A percentile compares a stretch with the other conserved stretches of the same genome.
Conservation (phyloP, 2,888 invertebrate genomes). For the Ypsolopha scabrella region DNA sequence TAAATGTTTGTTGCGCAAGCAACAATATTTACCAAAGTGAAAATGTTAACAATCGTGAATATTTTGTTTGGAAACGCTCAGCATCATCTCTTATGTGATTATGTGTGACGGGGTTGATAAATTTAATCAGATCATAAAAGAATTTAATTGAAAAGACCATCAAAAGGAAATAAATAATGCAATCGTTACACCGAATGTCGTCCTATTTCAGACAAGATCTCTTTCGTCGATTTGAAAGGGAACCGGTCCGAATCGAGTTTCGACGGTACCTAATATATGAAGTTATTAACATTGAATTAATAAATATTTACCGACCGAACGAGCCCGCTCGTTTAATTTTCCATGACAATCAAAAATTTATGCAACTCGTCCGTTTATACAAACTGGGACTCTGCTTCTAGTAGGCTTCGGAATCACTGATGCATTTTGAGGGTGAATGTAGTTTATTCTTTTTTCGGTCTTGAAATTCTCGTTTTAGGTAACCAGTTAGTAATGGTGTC, state of each 20-base stretch:
- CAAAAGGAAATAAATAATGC: background rate
- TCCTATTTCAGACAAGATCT: conserved; percentile 1
- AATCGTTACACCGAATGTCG: background rate
- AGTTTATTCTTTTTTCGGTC: conserved; percentile 50
- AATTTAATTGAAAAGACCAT: too few relatives aligned
- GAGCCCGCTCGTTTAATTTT: conserved; percentile 46
- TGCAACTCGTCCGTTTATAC: background rate
- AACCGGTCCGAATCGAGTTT: conserved; percentile 30
- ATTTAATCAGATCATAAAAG: background rate
- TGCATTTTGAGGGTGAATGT: conserved; percentile 32
- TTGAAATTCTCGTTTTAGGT: conserved; percentile 52
- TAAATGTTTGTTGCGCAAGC: too few relatives aligned
- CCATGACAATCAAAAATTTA: conserved; percentile 48
- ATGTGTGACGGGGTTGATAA: too few relatives aligned
- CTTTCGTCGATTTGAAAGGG: conserved; percentile 15
- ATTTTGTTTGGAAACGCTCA: too few relatives aligned
- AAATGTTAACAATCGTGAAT: too few relatives aligned
- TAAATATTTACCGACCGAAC: conserved; percentile 47
- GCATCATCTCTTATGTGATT: too few relatives aligned
- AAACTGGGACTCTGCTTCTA: background rate
- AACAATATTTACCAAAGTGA: too few relatives aligned
- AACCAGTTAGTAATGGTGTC: conserved; percentile 37
- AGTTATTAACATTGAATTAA: conserved; percentile 53
- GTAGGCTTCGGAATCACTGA: background rate
- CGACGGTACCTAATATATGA: conserved; percentile 23